These are phyloP conservation scores for Takifugu ocellatus DNA, from an alignment of 2,797 vertebrate genomes.

Conservation along the genomic window DNA sequence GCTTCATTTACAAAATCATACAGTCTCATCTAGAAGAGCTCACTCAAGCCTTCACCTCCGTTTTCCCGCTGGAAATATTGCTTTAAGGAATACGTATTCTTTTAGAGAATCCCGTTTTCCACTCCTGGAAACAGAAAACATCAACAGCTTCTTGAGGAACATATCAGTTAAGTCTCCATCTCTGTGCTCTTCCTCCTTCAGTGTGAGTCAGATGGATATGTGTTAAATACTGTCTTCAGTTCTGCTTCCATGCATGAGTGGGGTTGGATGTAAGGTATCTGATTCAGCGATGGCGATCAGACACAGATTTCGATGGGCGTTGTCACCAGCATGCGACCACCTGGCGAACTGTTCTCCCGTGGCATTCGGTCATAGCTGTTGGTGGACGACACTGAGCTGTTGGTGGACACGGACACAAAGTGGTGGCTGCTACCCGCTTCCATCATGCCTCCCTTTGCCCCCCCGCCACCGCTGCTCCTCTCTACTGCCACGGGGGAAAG, in stretches of 20 bases:
- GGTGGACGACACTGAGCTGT: slow-evolving; percentile 77
- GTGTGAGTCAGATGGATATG: slow-evolving; percentile 11
- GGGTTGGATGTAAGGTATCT: slow-evolving; percentile 42
- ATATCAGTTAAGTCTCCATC: slow-evolving; percentile 1
- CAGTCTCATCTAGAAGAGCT: slow-evolving; percentile 14
- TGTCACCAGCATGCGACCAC: slow-evolving; percentile 76
- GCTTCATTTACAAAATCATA: slow-evolving; percentile 23
- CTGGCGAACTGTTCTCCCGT: slow-evolving; percentile 73
- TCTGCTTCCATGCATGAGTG: slow-evolving; percentile 47
- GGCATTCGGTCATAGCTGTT: slow-evolving; percentile 78
- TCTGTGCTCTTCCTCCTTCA: slow-evolving; percentile 25
- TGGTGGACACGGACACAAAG: slow-evolving; percentile 77
- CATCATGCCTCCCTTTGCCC: slow-evolving; percentile 62
- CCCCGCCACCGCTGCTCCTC: slow-evolving; percentile 45
- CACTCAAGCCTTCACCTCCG: slow-evolving; percentile 10
- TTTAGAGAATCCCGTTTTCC: slow-evolving; percentile 21
- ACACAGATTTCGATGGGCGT: slow-evolving; percentile 85
- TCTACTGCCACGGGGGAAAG: slow-evolving; percentile 51
- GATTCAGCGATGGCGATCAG: slow-evolving; percentile 37
- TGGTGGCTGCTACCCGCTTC: slow-evolving; percentile 65
- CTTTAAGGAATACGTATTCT: slow-evolving; percentile 67
- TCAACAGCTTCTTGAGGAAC: slow-evolving; percentile 14
- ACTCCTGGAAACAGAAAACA: slow-evolving; percentile 11
- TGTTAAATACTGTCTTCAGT: slow-evolving; percentile 24
- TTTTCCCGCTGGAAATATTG: slow-evolving; percentile 77